Base-by-base conservation (phyloP, 2,797 vertebrate genomes). In the Hirundo rustica region DNA sequence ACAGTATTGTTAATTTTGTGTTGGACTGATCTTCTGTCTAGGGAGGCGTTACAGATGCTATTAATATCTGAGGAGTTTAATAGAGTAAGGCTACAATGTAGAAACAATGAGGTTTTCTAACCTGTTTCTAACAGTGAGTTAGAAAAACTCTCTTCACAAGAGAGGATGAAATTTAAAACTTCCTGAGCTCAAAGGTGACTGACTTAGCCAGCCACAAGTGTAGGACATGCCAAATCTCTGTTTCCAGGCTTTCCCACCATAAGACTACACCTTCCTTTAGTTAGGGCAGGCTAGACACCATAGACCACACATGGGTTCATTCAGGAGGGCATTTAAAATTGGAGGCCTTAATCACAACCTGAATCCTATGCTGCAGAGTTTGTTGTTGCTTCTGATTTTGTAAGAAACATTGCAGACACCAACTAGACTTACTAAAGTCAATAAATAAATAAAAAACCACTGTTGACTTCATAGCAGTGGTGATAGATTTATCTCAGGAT, bases 401-500 rank as follows among this genome's bases (percentile, higher is more conserved):
- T 51, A 57, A 78, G 19, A 89, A n/a, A 60, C 42, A 73, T 9
- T 53, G 48, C 8, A 4, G 83, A 89, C 32, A 60, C 26, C n/a
- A 76, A 34, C 48, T 45, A 88, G 71, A 90, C 34, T 73, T 85
- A 48, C 13, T 79, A 16, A 78, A 90, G 44, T 73, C 66, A 94
- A 73, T 82, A 92, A 68, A 80, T 30, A 40, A 62, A 85, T 64
- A 72, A 84, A 92, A 50, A 50, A 4, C 0, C 36, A 62, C 40
- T 18, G 62, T 12, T 92, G 51, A 64, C 36, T 94, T 88, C 55
- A 25, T 81, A 73, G 64, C 44, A 64, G 47, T 17, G 30, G 47
- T 53, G 77, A 75, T 19, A 94, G 70, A 90, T 92, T 90, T 93
- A 83, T 93, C 86, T 90, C 88, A 85, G 93, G 93, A 90, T 96